Base-by-base conservation (phyloP, 2,113 vertebrate genomes). In the Amazona guildingii region DNA sequence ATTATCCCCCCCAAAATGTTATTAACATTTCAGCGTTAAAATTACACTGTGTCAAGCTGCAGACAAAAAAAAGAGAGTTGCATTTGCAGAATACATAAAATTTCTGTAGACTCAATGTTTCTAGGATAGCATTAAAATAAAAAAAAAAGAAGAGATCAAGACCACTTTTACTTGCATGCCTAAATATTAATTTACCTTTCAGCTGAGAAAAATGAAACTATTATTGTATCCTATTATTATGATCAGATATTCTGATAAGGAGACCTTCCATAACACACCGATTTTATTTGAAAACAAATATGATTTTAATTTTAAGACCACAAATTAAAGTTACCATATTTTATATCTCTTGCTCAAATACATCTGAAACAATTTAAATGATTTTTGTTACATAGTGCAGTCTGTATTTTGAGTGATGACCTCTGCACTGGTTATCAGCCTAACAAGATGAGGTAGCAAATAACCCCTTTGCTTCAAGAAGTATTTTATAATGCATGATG, bases 1-100 rank as follows among this genome's bases (percentile, higher is more conserved):
- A 92, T 93, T 83, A 95, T 52, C 81, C 29, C 31, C 31, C 29
- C 74, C 33, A n/a, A 92, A 94, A 95, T 35, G 14, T 41, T 91
- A 90, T 89, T 95, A 93, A 77, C 87, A 59, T 90, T 88, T 93
- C n/a, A 74, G 49, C 18, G 20, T 79, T 88, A 90, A 95, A 94
- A 94, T 92, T 83, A 92, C 43, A 76, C 29, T 51, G 35, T 75
- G 55, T 69, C 83, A 86, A 91, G 27, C 7, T 61, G 29, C 35
- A 83, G 82, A 83, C 19, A 52, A 85, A 59, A 44, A 55, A 62
- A 48, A 76, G 44, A 44, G 48, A n/a, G 7, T 13, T 69, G 16
- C 54, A 69, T 54, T 43, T 70, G 9, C 9, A 70, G 33, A 79
- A 57, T n/a, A 66, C 6, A 39, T 25, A 87, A 88, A 62, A 83